Evolutionary conservation across 1,140 invertebrate species (phyloP).

Genomic region (Bombus waltoni): DNA sequence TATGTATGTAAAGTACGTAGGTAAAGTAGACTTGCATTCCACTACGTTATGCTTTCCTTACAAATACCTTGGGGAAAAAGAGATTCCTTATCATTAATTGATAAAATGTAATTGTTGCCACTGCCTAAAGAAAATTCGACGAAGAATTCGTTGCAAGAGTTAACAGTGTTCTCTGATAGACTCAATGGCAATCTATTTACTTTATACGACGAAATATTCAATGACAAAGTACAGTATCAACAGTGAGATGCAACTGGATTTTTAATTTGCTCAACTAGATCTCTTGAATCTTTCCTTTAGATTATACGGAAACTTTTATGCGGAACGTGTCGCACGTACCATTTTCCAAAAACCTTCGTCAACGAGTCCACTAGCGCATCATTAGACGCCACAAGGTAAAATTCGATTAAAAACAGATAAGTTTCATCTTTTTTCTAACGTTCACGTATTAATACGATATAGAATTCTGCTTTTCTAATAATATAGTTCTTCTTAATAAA

Average conservation of each 20-base stretch:
- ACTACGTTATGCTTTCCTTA: too few relatives aligned
- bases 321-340: slow-evolving; percentile 17
- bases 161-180: not conserved
- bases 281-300: not conserved
- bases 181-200: not conserved
- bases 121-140: too few relatives aligned
- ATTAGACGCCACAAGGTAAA: slow-evolving; percentile 23
- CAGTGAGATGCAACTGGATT: not conserved
- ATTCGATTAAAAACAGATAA: not conserved
- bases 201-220: not conserved
- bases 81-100: too few relatives aligned
- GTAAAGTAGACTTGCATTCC: too few relatives aligned
- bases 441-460: not conserved
- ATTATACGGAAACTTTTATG: slow-evolving; percentile 24
- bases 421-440: not conserved
- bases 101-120: too few relatives aligned
- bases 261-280: not conserved
- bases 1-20: too few relatives aligned
- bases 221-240: not conserved
- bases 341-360: not conserved
- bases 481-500: not conserved
- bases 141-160: too few relatives aligned
- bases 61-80: too few relatives aligned
- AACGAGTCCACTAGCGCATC: slow-evolving; percentile 24
- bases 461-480: not conserved